These are phyloP conservation scores for Pygmarrhopalites habei DNA, from an alignment of 1,140 invertebrate genomes.

Conservation along the genomic window DNA sequence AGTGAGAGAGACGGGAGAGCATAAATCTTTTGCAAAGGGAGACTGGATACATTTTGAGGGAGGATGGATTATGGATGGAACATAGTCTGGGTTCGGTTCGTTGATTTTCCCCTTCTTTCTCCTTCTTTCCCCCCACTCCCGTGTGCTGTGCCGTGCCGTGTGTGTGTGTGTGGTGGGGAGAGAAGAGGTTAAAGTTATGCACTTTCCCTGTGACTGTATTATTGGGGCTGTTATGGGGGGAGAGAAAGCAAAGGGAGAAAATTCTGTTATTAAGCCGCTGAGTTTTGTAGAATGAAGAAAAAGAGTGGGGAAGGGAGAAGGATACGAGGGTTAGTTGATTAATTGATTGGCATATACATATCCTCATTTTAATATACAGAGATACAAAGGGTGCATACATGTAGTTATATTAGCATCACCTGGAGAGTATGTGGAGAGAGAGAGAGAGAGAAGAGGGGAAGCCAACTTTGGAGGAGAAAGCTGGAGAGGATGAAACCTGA, in stretches of 20 bases:
- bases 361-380: too few relatives aligned
- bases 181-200: too few relatives aligned
- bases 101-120: constrained; percentile 1
- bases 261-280: neutral
- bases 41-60: constrained; percentile 1
- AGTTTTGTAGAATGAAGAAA: neutral
- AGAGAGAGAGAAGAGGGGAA: neutral
- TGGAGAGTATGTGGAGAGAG: too few relatives aligned
- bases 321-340: neutral
- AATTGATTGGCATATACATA: constrained; percentile 6
- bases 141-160: neutral
- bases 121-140: neutral
- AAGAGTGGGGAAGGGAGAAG: neutral
- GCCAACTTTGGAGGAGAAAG: neutral
- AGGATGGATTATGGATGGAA: constrained; percentile 16
- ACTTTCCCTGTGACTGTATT: neutral
- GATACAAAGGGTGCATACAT: too few relatives aligned
- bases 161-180: too few relatives aligned
- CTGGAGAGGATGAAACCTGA: constrained; percentile 4
- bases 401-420: too few relatives aligned
- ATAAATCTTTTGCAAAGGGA: constrained; percentile 12
- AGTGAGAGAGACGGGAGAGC: constrained; percentile 1
- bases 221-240: neutral
- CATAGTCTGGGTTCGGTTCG: neutral
- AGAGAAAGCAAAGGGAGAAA: too few relatives aligned